Evolutionary conservation across 2,113 vertebrate species (phyloP).

Genomic region (Leptodactylus fuscus): DNA sequence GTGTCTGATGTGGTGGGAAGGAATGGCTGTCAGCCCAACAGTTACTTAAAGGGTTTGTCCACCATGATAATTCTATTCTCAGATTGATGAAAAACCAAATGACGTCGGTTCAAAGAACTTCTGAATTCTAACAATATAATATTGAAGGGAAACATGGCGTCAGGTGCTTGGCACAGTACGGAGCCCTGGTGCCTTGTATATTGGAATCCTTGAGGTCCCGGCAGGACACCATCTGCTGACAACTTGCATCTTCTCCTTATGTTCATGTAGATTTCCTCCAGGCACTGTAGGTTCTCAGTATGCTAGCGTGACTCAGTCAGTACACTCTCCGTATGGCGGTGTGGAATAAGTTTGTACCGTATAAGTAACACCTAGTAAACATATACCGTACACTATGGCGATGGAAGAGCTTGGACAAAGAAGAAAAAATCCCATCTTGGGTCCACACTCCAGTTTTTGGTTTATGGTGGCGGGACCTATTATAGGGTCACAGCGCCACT

Average conservation of each 20-base stretch:
- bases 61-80: constrained; percentile 83
- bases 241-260: constrained; percentile 5
- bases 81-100: constrained; percentile 76
- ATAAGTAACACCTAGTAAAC: background rate
- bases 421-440: background rate
- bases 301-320: background rate
- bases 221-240: background rate
- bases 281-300: background rate
- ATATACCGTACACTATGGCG: no score
- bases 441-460: no score
- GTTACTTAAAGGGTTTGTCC: no score
- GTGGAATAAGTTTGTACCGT: background rate
- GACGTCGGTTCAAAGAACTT: constrained; percentile 73
- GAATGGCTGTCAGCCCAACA: no score
- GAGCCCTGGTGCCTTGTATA: background rate
- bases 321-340: background rate
- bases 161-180: background rate
- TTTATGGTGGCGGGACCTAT: no score
- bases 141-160: no score
- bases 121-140: no score
- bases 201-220: background rate
- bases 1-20: no score
- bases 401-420: background rate
- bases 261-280: background rate
- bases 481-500: no score